phyloP scores from a whole-genome alignment of 1,140 invertebrate genomes.

The Drosophila malerkotliana region DNA sequence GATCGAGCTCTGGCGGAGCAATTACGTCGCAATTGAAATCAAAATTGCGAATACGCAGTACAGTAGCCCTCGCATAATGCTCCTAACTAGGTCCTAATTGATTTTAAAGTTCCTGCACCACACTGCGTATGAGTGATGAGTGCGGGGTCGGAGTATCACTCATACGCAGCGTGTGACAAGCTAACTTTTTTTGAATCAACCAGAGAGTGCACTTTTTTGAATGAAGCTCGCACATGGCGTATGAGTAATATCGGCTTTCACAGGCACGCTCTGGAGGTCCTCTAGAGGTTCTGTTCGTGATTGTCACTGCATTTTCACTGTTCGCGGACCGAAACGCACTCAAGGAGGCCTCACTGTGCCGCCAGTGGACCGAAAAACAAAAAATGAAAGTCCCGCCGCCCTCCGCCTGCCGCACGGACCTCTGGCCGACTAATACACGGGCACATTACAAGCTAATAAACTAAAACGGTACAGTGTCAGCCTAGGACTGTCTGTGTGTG shows the following conservation, averaged over 20 bases:
- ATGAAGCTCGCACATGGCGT: too few relatives aligned
- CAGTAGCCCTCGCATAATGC: neutral
- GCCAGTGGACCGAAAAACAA: neutral
- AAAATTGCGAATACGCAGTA: constrained; percentile 1
- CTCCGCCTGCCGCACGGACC: neutral
- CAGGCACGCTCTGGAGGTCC: too few relatives aligned
- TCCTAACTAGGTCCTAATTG: too few relatives aligned
- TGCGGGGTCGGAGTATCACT: neutral
- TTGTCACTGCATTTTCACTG: too few relatives aligned
- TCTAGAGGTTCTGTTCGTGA: too few relatives aligned
- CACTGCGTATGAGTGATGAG: neutral
- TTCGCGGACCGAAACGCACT: neutral
- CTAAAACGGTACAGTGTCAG: constrained; percentile 53
- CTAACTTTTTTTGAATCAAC: neutral
- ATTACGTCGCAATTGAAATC: constrained; percentile 42
- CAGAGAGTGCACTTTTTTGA: too few relatives aligned
- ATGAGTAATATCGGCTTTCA: too few relatives aligned
- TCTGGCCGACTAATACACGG: constrained; percentile 10
- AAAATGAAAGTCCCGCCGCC: constrained; percentile 1
- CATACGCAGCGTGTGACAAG: neutral
- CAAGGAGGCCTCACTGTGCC: constrained; percentile 4
- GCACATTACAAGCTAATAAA: constrained; percentile 44
- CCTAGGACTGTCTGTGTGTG: constrained; percentile 18
- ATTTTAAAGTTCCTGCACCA: neutral
- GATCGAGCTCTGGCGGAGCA: constrained; percentile 32